phyloP scores from a whole-genome alignment of 1,140 invertebrate species.

The Oncopodura yosiiana region DNA sequence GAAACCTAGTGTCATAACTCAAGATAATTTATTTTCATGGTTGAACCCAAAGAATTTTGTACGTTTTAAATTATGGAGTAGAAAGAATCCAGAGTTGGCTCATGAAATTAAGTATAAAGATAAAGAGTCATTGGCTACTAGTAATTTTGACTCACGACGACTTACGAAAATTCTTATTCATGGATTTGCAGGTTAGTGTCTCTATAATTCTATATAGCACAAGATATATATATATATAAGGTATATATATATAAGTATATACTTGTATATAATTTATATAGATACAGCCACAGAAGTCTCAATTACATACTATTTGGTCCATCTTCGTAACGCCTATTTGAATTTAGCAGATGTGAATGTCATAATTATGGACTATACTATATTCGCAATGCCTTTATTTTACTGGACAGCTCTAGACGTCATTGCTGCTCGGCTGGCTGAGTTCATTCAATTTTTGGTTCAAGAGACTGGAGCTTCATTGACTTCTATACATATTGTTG shows the following conservation, averaged over 20 bases:
- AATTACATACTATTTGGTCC: conserved; percentile 17
- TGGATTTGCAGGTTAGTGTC: conserved; percentile 29
- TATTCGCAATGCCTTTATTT: conserved; percentile 14
- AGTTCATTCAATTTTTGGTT: conserved; percentile 26
- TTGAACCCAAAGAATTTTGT: conserved; percentile 4
- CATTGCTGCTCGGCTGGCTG: conserved; percentile 18
- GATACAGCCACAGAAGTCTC: conserved; percentile 26
- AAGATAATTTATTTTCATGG: conserved; percentile 2
- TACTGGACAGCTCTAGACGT: conserved; percentile 24
- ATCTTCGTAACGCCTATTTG: conserved; percentile 24
- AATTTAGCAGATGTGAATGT: conserved; percentile 27
- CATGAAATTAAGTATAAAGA: conserved; percentile 28
- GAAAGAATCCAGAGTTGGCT: conserved; percentile 30
- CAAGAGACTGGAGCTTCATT: not conserved
- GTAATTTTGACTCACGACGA: conserved; percentile 23
- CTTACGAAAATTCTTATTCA: conserved; percentile 32
- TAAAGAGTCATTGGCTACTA: conserved; percentile 18
- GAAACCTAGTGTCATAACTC: not conserved
- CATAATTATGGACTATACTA: conserved; percentile 29
- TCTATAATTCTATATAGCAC: too few species aligned
- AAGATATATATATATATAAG: too few species aligned
- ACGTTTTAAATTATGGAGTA: conserved; percentile 9
- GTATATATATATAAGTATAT: too few species aligned
- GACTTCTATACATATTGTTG: conserved; percentile 27
- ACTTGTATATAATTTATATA: too few species aligned